Conservation (phyloP, 2,888 invertebrate species). For the Oasisia sp. region DNA sequence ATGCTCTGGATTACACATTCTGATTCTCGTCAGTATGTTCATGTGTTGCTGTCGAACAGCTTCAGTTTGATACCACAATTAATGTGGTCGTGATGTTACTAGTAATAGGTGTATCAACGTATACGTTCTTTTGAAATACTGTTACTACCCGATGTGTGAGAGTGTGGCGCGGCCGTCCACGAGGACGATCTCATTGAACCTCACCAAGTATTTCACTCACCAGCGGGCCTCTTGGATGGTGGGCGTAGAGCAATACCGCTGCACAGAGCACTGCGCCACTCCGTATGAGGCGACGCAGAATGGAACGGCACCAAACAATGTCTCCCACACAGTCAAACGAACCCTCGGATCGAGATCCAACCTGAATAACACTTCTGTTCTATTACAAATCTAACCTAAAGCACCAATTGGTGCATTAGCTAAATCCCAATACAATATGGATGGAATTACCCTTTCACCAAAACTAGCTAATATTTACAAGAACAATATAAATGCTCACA, state of each 20-base stretch:
- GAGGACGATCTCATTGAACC: background rate
- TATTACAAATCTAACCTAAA: background rate
- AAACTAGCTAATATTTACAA: no score
- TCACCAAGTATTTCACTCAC: background rate
- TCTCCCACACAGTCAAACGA: background rate
- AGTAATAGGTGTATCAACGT: background rate
- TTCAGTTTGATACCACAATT: background rate
- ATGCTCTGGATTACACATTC: no score
- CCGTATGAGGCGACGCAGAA: background rate
- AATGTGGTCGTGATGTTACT: background rate
- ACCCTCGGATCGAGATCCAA: background rate
- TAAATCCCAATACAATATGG: no score
- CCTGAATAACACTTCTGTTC: background rate
- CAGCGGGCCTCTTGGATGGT: background rate
- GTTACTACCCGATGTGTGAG: background rate
- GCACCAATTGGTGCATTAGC: background rate
- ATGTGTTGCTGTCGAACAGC: background rate
- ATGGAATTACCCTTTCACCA: no score
- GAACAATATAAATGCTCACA: background rate
- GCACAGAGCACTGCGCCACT: background rate
- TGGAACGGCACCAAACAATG: background rate
- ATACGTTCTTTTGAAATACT: background rate
- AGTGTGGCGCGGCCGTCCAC: no score
- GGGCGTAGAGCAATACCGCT: background rate
- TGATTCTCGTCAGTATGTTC: background rate